Evolutionary conservation across 2,888 invertebrate genomes (phyloP), one percentile per base, ranked within the genome.

Genomic region (Hipparchia semele): DNA sequence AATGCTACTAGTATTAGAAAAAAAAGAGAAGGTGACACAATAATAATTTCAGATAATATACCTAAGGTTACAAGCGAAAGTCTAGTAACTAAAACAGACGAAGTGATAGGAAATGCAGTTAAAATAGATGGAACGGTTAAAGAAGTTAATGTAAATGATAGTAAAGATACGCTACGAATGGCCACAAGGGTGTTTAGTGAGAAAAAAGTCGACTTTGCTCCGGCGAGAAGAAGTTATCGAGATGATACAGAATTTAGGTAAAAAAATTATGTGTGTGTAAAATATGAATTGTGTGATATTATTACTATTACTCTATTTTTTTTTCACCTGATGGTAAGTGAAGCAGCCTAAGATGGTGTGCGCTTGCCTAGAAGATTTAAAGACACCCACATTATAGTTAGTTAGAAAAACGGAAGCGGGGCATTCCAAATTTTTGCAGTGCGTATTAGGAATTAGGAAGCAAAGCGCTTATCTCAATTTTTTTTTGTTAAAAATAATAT

Each of bases 181-280:
- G 72, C 56, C 2, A 73, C 76, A 9, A 73, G 68, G 2, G 54
- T 72, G 6, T 59, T 65, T 1, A 72, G 13, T 8, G 58, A 68
- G 0, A 75, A 76, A 13, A 69, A 68, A 59, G 13, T 58, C 7
- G 64, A 71, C 8, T 76, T 70, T 45, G 75, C 72, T n/a, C 73
- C 77, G 0, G 51, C 71, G 1, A 75, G 76, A 10, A 71, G 75
- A 64, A 46, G 23, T 56, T 33, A 64, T 68, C 10, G 56, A 45
- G 58, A 68, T 56, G 49, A 56, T 58, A 23, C 13, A 45, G 46
- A 58, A 13, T 45, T 56, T 46, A 13, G 67, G 67, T 68, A 68
- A 68, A 9, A 9, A 56, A 39, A 4, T 39, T 39, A 39, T 39
- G 39, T 39, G 39, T 39, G 39, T 39, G 5, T 39, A 39, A 39